Evolutionary conservation across 1,140 invertebrate genomes (phyloP), one percentile per base, ranked within the genome.

Genomic region (Aethina tumida): DNA sequence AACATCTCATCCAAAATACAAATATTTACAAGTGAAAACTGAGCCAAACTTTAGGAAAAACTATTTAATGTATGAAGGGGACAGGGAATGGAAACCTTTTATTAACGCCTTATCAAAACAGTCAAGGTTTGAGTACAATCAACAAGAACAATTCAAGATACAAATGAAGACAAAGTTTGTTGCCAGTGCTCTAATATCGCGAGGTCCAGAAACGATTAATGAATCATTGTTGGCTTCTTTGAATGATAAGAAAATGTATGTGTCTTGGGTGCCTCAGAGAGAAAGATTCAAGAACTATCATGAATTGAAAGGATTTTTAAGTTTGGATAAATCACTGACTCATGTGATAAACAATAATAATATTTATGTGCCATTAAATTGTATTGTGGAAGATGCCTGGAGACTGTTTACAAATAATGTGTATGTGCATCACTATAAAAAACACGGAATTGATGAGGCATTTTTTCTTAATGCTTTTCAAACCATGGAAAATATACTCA

Each of bases 371-470:
- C 36, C 55, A 2, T 41, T 73, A 3, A 59, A 71, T 32, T 7
- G 13, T 3, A 54, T 68, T 18, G 44, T 70, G 17, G 49, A 55
- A 3, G 66, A 67, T 42, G 64, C 69, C 6, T 70, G 67, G 68
- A 64, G 52, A 30, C 53, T 61, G 24, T 73, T 67, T 39, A 51
- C 52, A 4, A 50, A 68, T 49, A 57, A 56, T n/a, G 69, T 69
- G 12, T 71, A 65, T 50, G 45, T 73, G 19, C 68, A 73, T 56
- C 68, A 69, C 26, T 73, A 71, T 42, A 60, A 60, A 41, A 65
- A 66, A 40, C 67, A 59, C 48, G 63, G 61, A 10, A 43, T 71
- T 8, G 60, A 64, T 34, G 64, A 70, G 5, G 54, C 66, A 19
- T 62, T 68, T 29, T 70, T 73, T 53, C 39, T 62, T 27, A 48